phyloP scores from a whole-genome alignment of 2,113 vertebrate genomes.

The Psittacus erithacus region DNA sequence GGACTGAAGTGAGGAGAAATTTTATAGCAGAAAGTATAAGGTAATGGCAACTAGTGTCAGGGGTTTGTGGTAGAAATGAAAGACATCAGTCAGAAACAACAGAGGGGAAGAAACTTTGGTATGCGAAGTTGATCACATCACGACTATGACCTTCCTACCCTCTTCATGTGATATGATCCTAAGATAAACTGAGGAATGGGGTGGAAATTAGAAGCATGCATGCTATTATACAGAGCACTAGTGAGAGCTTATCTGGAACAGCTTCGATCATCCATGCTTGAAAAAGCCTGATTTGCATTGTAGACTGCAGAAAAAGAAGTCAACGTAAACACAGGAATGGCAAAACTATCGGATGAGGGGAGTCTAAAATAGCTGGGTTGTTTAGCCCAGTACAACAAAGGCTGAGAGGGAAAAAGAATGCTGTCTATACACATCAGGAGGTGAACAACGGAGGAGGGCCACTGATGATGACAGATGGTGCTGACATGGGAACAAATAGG shows the following conservation, averaged over 20 bases:
- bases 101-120: neutral
- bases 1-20: neutral
- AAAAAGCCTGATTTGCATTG: slow-evolving; percentile 49
- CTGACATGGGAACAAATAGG: neutral
- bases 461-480: neutral
- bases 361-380: neutral
- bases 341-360: slow-evolving; percentile 4
- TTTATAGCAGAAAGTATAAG: neutral
- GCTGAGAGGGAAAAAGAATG: neutral
- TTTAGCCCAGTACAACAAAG: neutral
- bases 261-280: slow-evolving; percentile 52
- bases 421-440: neutral
- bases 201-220: slow-evolving; percentile 46
- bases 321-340: slow-evolving; percentile 10
- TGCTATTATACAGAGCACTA: slow-evolving; percentile 13
- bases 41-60: neutral
- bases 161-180: slow-evolving; percentile 34
- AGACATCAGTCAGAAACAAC: neutral
- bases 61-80: slow-evolving; percentile 20
- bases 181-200: slow-evolving; percentile 52
- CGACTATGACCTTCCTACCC: slow-evolving; percentile 27
- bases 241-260: slow-evolving; percentile 31
- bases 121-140: slow-evolving; percentile 25
- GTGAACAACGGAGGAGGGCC: neutral
- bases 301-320: slow-evolving; percentile 6